Conservation (phyloP, 2,797 vertebrate genomes). For the Lophius americanus region DNA sequence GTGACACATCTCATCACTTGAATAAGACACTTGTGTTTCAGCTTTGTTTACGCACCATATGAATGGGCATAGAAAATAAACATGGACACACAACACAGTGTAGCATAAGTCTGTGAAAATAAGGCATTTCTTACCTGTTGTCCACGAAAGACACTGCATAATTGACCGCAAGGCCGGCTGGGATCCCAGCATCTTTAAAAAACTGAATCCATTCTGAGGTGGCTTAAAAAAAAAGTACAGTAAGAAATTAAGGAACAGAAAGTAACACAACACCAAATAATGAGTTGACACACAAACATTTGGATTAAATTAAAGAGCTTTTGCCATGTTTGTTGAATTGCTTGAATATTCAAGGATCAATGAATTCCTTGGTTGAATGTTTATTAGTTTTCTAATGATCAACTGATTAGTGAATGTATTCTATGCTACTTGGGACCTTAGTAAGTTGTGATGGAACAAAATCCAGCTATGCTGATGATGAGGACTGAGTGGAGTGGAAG, state of each 20-base stretch:
- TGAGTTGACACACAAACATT: no score
- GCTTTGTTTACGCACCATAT: not conserved
- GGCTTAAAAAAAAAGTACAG: conserved; percentile 68
- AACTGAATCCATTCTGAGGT: conserved; percentile 97
- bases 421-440: not conserved
- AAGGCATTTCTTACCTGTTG: conserved; percentile 85
- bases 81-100: not conserved
- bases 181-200: conserved; percentile 95
- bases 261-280: no score
- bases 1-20: not conserved
- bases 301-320: no score
- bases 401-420: not conserved
- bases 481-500: not conserved
- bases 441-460: not conserved
- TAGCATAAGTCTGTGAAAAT: not conserved
- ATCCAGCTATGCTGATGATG: not conserved
- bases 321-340: no score
- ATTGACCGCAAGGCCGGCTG: conserved; percentile 90
- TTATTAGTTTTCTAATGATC: not conserved
- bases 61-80: not conserved
- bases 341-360: no score
- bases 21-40: not conserved
- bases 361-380: not conserved
- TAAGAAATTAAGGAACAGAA: no score
- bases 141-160: conserved; percentile 94